Conservation (phyloP, 2,113 vertebrate genomes). For the Microcebus griseorufus region DNA sequence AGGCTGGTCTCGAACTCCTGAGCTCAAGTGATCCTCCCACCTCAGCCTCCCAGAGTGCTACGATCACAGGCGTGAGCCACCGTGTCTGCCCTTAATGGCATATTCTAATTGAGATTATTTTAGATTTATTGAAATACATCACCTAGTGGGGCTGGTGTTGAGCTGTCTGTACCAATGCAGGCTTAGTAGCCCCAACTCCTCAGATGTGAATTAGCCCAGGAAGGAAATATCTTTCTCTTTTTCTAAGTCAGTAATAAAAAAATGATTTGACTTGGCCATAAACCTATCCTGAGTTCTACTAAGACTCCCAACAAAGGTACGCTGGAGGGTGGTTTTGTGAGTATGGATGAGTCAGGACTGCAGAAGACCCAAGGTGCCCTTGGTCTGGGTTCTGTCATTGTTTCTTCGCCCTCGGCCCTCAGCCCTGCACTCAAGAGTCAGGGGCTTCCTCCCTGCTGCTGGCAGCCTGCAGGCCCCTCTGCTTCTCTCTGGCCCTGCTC, state of each 20-base stretch:
- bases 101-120: not conserved
- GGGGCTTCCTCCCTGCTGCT: too few species aligned
- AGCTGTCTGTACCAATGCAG: not conserved
- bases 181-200: not conserved
- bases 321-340: not conserved
- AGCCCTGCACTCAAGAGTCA: not conserved
- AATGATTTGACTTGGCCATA: not conserved
- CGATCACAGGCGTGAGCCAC: too few species aligned
- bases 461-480: not conserved
- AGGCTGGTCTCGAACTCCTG: too few species aligned
- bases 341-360: not conserved
- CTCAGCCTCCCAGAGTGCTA: too few species aligned
- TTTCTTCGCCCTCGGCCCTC: not conserved
- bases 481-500: not conserved
- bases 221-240: not conserved
- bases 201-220: not conserved
- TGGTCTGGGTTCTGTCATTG: not conserved
- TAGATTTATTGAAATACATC: not conserved
- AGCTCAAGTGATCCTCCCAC: too few species aligned
- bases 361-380: not conserved
- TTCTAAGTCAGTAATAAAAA: not conserved
- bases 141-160: too few species aligned
- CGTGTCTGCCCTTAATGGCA: too few species aligned
- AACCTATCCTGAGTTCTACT: not conserved
- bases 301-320: not conserved